These are phyloP conservation scores for Hydropsyche betteni DNA, from an alignment of 2,888 invertebrate genomes.

Conservation along the genomic window DNA sequence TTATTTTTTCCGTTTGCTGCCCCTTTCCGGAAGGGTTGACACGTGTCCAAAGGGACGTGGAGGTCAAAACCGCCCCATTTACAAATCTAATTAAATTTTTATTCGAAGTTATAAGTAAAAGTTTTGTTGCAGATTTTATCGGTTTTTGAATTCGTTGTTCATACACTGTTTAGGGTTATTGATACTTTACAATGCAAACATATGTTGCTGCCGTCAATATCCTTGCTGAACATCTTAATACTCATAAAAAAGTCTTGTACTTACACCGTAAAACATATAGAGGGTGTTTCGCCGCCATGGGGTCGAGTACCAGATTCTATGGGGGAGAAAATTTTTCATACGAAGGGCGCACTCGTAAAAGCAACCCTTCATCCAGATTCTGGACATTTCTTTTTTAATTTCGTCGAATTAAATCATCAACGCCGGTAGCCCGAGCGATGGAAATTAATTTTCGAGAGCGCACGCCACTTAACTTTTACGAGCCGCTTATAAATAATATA, in stretches of 20 bases:
- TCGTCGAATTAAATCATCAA: too few relatives aligned
- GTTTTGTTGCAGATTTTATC: too few relatives aligned
- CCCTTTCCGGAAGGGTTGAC: constrained; percentile 36
- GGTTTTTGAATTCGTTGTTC: too few relatives aligned
- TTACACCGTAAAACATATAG: constrained; percentile 36
- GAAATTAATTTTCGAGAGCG: constrained; percentile 5
- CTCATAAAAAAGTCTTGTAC: constrained; percentile 40
- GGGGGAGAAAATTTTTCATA: constrained; percentile 17
- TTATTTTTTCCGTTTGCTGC: constrained; percentile 10
- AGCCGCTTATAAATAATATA: neutral
- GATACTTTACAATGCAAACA: constrained; percentile 31
- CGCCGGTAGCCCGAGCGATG: neutral
- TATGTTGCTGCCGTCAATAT: constrained; percentile 38
- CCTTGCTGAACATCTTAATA: constrained; percentile 47
- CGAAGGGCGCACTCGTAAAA: neutral
- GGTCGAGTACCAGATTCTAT: neutral
- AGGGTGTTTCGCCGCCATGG: constrained; percentile 32
- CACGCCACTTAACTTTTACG: constrained; percentile 32
- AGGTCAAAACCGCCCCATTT: too few relatives aligned
- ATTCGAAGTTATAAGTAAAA: too few relatives aligned
- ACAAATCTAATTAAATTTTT: too few relatives aligned
- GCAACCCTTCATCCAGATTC: neutral
- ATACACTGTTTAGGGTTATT: neutral
- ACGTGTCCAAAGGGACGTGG: constrained; percentile 3
- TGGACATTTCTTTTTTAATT: too few relatives aligned